Evolutionary conservation across 1,140 invertebrate genomes (phyloP).

Genomic region (Magallana angulata): DNA sequence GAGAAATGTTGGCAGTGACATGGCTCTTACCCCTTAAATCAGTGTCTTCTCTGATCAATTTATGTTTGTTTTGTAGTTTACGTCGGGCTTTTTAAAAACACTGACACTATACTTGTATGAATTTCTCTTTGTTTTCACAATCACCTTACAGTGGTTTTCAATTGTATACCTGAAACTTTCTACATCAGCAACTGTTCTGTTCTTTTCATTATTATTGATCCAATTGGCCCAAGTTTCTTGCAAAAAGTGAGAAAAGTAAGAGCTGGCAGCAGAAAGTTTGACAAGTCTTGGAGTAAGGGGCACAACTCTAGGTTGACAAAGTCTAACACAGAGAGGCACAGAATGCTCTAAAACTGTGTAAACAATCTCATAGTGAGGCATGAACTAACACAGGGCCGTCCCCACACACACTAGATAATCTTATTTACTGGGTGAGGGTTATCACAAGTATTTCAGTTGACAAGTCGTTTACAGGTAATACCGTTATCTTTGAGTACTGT

Average conservation of each 20-base stretch:
- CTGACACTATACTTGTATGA: no score
- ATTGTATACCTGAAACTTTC: no score
- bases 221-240: no score
- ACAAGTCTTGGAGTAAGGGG: background rate
- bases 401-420: conserved; percentile 18
- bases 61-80: no score
- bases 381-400: conserved; percentile 8
- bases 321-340: background rate
- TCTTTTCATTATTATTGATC: no score
- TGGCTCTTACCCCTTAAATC: background rate
- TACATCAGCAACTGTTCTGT: no score
- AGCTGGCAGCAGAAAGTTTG: no score
- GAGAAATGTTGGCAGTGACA: no score
- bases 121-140: no score
- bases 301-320: background rate
- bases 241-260: no score
- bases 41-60: background rate
- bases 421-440: conserved; percentile 30
- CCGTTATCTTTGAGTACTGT: conserved; percentile 12
- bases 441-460: conserved; percentile 25
- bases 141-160: no score
- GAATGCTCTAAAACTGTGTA: background rate
- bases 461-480: conserved; percentile 24
- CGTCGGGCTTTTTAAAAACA: no score
- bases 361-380: conserved; percentile 7